These are phyloP conservation scores for Lutraria lutraria DNA, from an alignment of 2,888 invertebrate species.

Conservation along the genomic window DNA sequence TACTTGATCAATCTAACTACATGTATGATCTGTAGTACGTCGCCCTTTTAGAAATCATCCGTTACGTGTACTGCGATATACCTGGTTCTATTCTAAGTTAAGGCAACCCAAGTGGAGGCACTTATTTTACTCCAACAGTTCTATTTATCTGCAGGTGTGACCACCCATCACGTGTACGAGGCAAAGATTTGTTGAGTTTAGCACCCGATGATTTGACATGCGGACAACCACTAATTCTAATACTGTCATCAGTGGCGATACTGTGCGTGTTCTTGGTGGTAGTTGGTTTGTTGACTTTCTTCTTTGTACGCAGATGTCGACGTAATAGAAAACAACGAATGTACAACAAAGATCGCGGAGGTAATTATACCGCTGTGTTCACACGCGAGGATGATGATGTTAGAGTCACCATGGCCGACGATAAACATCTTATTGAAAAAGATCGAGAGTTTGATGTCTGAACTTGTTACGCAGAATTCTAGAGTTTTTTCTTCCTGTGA, in stretches of 20 bases:
- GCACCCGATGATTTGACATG: conserved; percentile 43
- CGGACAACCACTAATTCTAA: background rate
- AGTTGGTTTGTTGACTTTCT: background rate
- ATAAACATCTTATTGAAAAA: conserved; percentile 35
- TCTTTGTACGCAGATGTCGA: conserved; percentile 19
- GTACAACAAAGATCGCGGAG: conserved; percentile 30
- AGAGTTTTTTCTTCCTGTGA: too few species aligned
- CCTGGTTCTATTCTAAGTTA: too few species aligned
- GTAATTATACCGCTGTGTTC: conserved; percentile 63
- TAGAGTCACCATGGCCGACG: conserved; percentile 48
- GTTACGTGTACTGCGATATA: too few species aligned
- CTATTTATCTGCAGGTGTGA: conserved; percentile 32
- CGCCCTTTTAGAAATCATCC: too few species aligned
- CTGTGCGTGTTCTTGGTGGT: background rate
- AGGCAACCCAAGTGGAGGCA: too few species aligned
- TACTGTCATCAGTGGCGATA: conserved; percentile 8
- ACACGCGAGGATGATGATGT: conserved; percentile 60
- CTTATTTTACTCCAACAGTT: background rate
- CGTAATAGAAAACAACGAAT: conserved; percentile 1
- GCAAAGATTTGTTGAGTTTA: conserved; percentile 19
- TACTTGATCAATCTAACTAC: too few species aligned
- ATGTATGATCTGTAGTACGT: too few species aligned
- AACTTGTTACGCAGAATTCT: background rate
- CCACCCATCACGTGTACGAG: conserved; percentile 24
- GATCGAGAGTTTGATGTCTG: conserved; percentile 52